These are phyloP conservation scores for Serripes groenlandicus DNA, from an alignment of 2,888 invertebrate species.

Conservation along the genomic window DNA sequence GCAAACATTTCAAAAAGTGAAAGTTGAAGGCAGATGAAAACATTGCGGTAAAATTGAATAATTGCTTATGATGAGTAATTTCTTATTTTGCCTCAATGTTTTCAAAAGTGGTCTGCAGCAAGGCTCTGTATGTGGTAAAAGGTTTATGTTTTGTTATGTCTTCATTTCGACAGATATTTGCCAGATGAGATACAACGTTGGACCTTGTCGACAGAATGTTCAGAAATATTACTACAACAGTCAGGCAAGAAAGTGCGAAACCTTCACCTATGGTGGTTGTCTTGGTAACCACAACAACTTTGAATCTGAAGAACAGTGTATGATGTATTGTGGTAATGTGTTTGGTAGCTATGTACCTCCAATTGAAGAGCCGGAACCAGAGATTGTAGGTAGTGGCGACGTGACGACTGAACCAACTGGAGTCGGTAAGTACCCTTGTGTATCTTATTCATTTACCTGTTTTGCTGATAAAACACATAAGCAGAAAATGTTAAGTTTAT, in stretches of 20 bases:
- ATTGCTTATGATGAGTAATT: not conserved
- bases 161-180: constrained; percentile 57
- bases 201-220: constrained; percentile 73
- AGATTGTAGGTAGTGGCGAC: constrained; percentile 57
- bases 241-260: constrained; percentile 90
- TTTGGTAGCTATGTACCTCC: constrained; percentile 15
- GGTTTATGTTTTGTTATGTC: not conserved
- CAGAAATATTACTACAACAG: constrained; percentile 82
- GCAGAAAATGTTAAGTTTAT: too few species aligned
- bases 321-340: constrained; percentile 61
- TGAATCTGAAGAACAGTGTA: constrained; percentile 64
- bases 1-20: too few species aligned
- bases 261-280: constrained; percentile 90
- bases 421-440: constrained; percentile 33
- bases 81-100: too few species aligned
- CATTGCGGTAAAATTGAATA: too few species aligned
- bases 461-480: too few species aligned
- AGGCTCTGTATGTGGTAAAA: too few species aligned
- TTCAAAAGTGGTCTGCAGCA: too few species aligned
- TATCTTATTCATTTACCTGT: too few species aligned
- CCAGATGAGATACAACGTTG: constrained; percentile 57
- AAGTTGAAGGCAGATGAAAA: too few species aligned
- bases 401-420: constrained; percentile 38
- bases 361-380: constrained; percentile 35
- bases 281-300: constrained; percentile 90